Conservation (phyloP, 2,888 invertebrate species). For the Apamea epomidion region DNA sequence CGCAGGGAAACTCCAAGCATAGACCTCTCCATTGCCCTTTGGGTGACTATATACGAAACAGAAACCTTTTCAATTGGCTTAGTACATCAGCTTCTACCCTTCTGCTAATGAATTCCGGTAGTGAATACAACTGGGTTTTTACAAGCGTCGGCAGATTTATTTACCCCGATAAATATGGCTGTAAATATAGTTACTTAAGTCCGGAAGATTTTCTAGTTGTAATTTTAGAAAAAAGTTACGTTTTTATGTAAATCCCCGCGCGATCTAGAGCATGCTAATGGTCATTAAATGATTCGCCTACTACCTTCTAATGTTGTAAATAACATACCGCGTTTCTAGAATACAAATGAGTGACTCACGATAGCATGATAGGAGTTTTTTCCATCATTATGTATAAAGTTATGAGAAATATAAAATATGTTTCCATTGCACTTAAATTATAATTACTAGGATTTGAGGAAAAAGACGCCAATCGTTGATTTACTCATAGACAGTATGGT, state of each 20-base stretch:
- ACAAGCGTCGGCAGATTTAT: slow-evolving; percentile 1
- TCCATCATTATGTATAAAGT: neutral
- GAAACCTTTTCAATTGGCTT: too few relatives aligned
- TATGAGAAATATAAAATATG: slow-evolving; percentile 9
- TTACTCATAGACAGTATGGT: neutral
- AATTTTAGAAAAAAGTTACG: neutral
- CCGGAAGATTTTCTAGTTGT: neutral
- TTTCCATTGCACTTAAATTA: slow-evolving; percentile 6
- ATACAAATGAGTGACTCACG: slow-evolving; percentile 42
- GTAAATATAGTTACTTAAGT: neutral
- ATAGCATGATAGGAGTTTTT: slow-evolving; percentile 17
- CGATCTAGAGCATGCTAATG: slow-evolving; percentile 27
- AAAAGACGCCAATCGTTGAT: neutral
- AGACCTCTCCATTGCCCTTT: too few relatives aligned
- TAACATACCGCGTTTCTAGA: neutral
- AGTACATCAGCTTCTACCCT: too few relatives aligned
- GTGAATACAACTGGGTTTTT: slow-evolving; percentile 16
- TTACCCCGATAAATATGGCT: neutral
- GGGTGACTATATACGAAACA: too few relatives aligned
- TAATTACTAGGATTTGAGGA: neutral
- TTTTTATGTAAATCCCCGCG: slow-evolving; percentile 14
- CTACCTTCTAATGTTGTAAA: slow-evolving; percentile 2
- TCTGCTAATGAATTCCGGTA: neutral
- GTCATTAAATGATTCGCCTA: slow-evolving; percentile 7
- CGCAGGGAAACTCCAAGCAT: too few relatives aligned